Percentiles rank a stretch among this genome's conserved stretches.
Evolutionary conservation across 2,888 invertebrate genomes (phyloP).

Genomic region (Baccha elongata): DNA sequence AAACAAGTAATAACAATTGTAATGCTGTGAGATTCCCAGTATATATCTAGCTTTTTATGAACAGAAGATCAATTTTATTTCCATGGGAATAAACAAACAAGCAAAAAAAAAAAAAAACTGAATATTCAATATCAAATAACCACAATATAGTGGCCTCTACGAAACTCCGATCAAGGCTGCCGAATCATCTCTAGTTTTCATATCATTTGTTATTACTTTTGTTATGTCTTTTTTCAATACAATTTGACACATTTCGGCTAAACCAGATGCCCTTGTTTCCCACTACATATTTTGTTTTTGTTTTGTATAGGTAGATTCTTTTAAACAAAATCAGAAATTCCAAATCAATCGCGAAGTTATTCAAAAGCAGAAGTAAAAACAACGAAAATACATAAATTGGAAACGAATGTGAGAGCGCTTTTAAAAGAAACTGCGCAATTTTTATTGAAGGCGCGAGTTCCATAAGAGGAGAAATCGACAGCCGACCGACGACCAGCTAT

Average conservation of each 20-base stretch:
- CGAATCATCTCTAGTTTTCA: background rate
- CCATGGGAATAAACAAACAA: background rate
- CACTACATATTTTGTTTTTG: slow-evolving; percentile 38
- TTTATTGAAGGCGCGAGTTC: slow-evolving; percentile 63
- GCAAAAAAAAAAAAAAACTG: no score
- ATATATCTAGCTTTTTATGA: no score
- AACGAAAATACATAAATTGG: slow-evolving; percentile 20
- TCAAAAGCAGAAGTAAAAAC: slow-evolving; percentile 21
- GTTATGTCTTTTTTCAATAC: background rate
- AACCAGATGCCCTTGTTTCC: slow-evolving; percentile 5
- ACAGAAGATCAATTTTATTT: no score
- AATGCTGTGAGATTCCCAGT: no score
- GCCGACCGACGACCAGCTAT: background rate
- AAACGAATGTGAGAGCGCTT: slow-evolving; percentile 38
- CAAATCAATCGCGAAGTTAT: slow-evolving; percentile 31
- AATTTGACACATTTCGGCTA: slow-evolving; percentile 17
- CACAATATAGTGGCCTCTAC: background rate
- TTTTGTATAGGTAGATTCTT: slow-evolving; percentile 32
- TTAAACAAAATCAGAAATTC: slow-evolving; percentile 60
- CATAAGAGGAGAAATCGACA: slow-evolving; percentile 57
- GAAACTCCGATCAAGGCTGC: slow-evolving; percentile 11
- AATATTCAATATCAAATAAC: background rate
- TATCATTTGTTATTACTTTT: background rate
- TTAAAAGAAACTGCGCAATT: slow-evolving; percentile 69
- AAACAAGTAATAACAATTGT: no score